Base-by-base conservation (phyloP, 2,888 invertebrate genomes). In the Drosophila kanekoi region DNA sequence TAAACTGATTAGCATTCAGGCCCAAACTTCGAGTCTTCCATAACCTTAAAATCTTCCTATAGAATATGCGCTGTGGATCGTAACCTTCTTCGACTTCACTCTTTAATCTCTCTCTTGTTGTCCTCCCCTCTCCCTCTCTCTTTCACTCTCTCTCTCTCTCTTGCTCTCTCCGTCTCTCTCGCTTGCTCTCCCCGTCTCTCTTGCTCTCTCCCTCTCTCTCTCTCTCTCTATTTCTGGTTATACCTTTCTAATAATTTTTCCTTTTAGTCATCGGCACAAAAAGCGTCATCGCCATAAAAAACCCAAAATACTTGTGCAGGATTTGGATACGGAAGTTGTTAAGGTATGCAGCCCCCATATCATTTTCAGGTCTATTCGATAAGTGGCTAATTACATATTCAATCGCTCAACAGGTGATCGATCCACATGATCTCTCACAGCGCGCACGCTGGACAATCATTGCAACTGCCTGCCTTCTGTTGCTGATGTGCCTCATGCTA, bases 361-460 rank as follows among this genome's bases (percentile, higher is more conserved):
- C 6, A 8, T 47, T 5, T 14, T 23, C 14, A 14, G 1, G 6
- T 14, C n/a, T 20, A 23, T 23, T 9, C 11, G 28, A 4, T 28
- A 23, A 28, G 28, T 28, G 3, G 20, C 3, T 35, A 13, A 35
- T 13, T 3, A 9, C 3, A 3, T 11, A 9, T 20, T 4, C 10
- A 32, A 13, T 44, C 1, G 5, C n/a, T 40, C 49, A 11, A 3
- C 56, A 95, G 94, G 94, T 95, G 32, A 92, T 95, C 77, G 96
- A 97, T 90, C 96, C 96, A 0, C 97, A 97, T 83, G 97, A 97
- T 91, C 93, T 97, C 81, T 96, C 97, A 0, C 95, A 96, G 60
- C 94, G 97, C 59, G 97, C 97, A 37, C 95, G 97, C 77, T 97
- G 97, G 95, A 97, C 97, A 54, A 97, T 98, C 92, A 96, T 97